Conservation (phyloP, 2,888 invertebrate genomes). For the Hemaris fuciformis region DNA sequence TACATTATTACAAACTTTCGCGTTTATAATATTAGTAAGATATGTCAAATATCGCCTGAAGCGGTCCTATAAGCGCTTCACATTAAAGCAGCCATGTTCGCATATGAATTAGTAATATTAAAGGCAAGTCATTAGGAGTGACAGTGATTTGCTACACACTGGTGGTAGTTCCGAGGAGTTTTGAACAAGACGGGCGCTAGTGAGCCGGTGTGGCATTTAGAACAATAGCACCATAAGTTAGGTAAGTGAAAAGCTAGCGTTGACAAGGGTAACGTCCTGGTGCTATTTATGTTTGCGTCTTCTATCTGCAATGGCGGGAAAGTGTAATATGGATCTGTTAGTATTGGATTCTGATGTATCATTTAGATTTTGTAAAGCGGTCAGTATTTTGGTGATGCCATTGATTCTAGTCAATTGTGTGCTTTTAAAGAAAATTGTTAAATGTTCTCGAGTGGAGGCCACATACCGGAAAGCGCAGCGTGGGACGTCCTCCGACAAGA, state of each 20-base stretch:
- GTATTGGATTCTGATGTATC: not conserved
- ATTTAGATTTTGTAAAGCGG: not conserved
- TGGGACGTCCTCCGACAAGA: too few relatives aligned
- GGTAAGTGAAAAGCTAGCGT: conserved; percentile 63
- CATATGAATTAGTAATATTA: conserved; percentile 10
- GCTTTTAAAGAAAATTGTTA: too few relatives aligned
- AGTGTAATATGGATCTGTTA: conserved; percentile 31
- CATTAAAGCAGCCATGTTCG: not conserved
- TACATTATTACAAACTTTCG: too few relatives aligned
- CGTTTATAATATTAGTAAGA: too few relatives aligned
- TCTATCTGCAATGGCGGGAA: conserved; percentile 37
- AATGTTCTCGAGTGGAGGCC: too few relatives aligned
- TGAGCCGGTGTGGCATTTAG: conserved; percentile 41
- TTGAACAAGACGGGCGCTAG: conserved; percentile 32
- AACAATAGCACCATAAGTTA: conserved; percentile 66
- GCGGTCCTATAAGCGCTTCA: not conserved
- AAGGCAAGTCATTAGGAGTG: conserved; percentile 24
- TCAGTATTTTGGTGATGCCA: not conserved
- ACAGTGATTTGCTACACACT: conserved; percentile 30
- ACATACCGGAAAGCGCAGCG: too few relatives aligned
- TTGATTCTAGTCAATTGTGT: too few relatives aligned
- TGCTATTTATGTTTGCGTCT: conserved; percentile 53
- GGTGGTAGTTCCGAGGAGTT: conserved; percentile 1
- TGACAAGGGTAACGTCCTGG: conserved; percentile 66
- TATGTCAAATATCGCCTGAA: not conserved